Evolutionary conservation across 2,797 vertebrate genomes (phyloP), one percentile per base, ranked within the genome.

Genomic region (Lithobates pipiens): DNA sequence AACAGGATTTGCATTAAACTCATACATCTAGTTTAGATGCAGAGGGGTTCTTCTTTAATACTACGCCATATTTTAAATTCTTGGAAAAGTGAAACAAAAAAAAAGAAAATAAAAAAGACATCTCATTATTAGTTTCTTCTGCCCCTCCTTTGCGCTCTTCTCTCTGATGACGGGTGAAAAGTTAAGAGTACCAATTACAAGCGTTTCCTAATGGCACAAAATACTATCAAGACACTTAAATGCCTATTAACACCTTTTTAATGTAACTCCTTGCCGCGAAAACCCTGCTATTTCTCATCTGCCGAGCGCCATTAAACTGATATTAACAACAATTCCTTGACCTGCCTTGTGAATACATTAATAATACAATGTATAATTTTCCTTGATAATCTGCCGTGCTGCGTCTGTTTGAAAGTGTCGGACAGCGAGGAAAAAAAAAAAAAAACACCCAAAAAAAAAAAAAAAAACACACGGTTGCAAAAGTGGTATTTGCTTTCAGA

Each of bases 191-290:
- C 90, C 93, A 91, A 92, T 88, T 92, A 93, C 90, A 89, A 90
- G 91, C 89, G 86, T 91, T 92, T 93, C 93, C 91, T 93, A 92
- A 92, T 90, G 90, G 91, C 91, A 70, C 82, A 88, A 91, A 92
- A 92, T 92, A 92, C 93, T 90, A 94, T 88, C 87, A 91, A 93
- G 92, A 91, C 91, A 89, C 93, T 94, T 93, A 93, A 91, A 90
- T 91, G 89, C 91, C 93, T 93, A 94, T 94, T 94, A 94, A 92
- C 94, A 94, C 93, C 93, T 94, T 93, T 92, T 93, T 86, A 81
- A 91, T 90, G 93, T 91, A 92, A 92, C 91, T 92, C 90, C 86
- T 91, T 93, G 92, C 93, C 91, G 91, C 90, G 92, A 65, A 65
- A 91, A 93, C 90, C 89, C 91, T 90, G 91, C 90, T 91, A 89